Evolutionary conservation across 1,140 invertebrate species (phyloP).

Genomic region (Hypothenemus hampei): DNA sequence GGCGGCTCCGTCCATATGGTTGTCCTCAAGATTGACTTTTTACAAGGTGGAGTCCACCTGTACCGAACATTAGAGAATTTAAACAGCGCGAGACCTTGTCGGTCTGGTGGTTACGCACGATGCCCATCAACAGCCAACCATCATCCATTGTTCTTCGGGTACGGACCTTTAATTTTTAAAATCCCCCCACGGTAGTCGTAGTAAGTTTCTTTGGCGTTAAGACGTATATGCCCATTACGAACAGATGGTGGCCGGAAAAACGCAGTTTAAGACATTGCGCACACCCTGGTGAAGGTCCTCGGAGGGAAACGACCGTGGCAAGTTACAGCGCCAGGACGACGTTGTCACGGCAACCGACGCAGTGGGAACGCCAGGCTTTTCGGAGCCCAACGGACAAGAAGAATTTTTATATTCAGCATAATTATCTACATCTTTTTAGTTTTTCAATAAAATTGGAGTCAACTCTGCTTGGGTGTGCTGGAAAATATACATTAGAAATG

Average conservation of each 20-base stretch:
- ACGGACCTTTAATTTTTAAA: conserved; percentile 13
- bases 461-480: too few relatives aligned
- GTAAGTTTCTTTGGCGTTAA: background rate
- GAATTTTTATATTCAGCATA: too few relatives aligned
- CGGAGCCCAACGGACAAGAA: background rate
- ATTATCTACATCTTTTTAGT: too few relatives aligned
- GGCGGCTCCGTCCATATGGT: too few relatives aligned
- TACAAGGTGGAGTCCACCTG: too few relatives aligned
- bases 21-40: too few relatives aligned
- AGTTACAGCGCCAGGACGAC: background rate
- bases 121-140: background rate
- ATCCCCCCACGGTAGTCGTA: too few relatives aligned
- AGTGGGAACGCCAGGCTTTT: background rate
- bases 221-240: background rate
- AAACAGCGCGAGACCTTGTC: conserved; percentile 3
- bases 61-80: too few relatives aligned
- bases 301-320: background rate
- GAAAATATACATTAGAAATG: too few relatives aligned
- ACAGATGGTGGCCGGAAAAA: background rate
- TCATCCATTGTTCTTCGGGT: background rate
- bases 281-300: too few relatives aligned
- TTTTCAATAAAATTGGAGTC: too few relatives aligned
- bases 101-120: conserved; percentile 11
- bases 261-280: background rate
- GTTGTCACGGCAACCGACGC: background rate